These are phyloP conservation scores for Spea multiplicata DNA, from an alignment of 2,113 vertebrate species.

Conservation along the genomic window DNA sequence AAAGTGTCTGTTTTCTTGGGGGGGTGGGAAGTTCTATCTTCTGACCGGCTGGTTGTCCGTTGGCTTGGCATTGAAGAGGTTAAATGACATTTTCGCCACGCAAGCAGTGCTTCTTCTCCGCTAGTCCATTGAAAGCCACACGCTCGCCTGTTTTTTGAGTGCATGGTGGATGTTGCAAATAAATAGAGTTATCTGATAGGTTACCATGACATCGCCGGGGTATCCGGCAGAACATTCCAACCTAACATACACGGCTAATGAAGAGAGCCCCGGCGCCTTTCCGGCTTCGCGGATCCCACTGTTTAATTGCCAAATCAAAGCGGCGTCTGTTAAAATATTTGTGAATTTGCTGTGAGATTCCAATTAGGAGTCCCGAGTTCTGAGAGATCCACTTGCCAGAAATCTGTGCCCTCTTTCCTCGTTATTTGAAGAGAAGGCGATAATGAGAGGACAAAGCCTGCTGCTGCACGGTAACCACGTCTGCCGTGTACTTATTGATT, in stretches of 20 bases:
- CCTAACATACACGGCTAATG: not conserved
- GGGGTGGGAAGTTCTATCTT: too few species aligned
- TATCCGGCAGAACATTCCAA: conserved; percentile 7
- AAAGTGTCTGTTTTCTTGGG: too few species aligned
- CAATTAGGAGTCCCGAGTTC: not conserved
- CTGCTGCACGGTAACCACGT: not conserved
- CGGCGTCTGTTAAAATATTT: not conserved
- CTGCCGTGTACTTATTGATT: not conserved
- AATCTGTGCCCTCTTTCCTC: not conserved
- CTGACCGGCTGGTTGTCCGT: too few species aligned
- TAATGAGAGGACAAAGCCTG: not conserved
- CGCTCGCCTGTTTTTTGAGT: conserved; percentile 1
- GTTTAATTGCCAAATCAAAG: not conserved
- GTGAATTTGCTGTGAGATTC: not conserved
- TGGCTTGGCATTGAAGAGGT: too few species aligned
- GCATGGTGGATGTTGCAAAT: conserved; percentile 3
- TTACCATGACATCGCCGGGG: conserved; percentile 20
- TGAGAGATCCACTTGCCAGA: not conserved
- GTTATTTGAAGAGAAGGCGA: not conserved
- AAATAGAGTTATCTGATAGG: conserved; percentile 24
- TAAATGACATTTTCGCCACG: not conserved
- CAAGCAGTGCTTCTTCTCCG: not conserved
- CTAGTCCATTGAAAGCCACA: not conserved
- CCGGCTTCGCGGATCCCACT: not conserved
- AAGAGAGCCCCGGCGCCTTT: not conserved